Evolutionary conservation across 2,888 invertebrate species (phyloP).

Genomic region (Acanthacorydalis orientalis): DNA sequence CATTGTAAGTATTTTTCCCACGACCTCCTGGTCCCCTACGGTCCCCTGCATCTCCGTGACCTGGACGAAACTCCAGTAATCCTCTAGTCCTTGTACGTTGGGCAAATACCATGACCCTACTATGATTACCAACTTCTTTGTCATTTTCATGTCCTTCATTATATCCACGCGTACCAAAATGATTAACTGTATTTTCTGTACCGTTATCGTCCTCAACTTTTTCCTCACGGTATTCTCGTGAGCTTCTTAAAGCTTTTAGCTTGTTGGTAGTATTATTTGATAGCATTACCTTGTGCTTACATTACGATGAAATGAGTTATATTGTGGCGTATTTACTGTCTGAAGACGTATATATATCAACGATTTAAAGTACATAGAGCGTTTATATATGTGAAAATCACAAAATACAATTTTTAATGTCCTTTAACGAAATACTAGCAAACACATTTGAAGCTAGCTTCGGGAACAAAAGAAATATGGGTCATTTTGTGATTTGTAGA

Average conservation of each 20-base stretch:
- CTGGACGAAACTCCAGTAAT: conserved; percentile 5
- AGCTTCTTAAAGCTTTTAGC: conserved; percentile 41
- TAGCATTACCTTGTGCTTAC: conserved; percentile 40
- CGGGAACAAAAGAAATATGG: conserved; percentile 1
- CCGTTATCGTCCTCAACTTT: conserved; percentile 28
- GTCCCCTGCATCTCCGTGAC: background rate
- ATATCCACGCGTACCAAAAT: conserved; percentile 8
- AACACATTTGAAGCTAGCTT: conserved; percentile 5
- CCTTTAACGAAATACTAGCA: conserved; percentile 5
- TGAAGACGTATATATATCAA: background rate
- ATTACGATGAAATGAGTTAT: conserved; percentile 19
- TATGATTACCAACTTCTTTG: conserved; percentile 15
- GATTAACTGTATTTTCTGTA: conserved; percentile 12
- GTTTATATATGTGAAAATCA: too few relatives aligned
- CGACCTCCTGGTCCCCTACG: conserved; percentile 12
- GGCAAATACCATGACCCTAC: conserved; percentile 3
- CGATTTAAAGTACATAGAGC: too few relatives aligned
- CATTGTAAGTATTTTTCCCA: conserved; percentile 13
- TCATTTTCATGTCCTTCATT: conserved; percentile 19
- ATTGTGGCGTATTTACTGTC: background rate
- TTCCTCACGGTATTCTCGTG: conserved; percentile 28
- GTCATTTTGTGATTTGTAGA: too few relatives aligned
- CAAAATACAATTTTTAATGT: background rate
- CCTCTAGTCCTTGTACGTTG: conserved; percentile 2
- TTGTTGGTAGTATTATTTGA: conserved; percentile 45